Base-by-base conservation (phyloP, 2,113 vertebrate species). In the Myotis davidii region DNA sequence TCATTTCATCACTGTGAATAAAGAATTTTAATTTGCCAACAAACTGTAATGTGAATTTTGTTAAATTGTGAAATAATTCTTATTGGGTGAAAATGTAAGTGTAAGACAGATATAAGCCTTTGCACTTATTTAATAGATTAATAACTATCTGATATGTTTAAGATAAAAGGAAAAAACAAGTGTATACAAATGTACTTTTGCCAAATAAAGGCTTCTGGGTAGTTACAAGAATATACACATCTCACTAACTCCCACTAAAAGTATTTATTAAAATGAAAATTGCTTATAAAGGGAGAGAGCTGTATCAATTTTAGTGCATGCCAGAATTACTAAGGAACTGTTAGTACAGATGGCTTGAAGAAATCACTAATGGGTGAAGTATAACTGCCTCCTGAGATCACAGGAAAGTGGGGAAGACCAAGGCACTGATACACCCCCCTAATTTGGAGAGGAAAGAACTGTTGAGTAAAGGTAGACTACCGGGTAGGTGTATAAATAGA, bases 11-110 rank as follows among this genome's bases (percentile, higher is more conserved):
- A 54, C 52, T 87, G 23, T 92, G 69, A 95, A 61, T 87, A 77
- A 83, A 77, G 27, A 48, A 82, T 89, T 73, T 93, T 85, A 78
- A 91, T 67, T 94, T 89, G 56, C 67, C 45, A 91, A 65, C 39
- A 89, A 56, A 65, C n/a, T 20, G 13, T 73, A 92, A 56, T 73
- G 56, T 79, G 25, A 27, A 69, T 52, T 70, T 94, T 86, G 65
- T 61, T 13, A 93, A n/a, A 12, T 54, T 93, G 54, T 91, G 50
- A 94, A 77, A 65, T 56, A 77, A 83, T 65, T 81, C 34, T 90
- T 88, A 61, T 72, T 54, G 25, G 17, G 45, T 85, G 52, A 92
- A 94, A 96, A 61, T 69, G 7, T 61, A 89, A 88, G 34, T 61
- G 39, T 50, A 92, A 34, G 39, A 54, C 11, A 87, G 48, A 70